Percentiles rank a stretch among this genome's conserved stretches.
phyloP scores from a whole-genome alignment of 2,797 vertebrate genomes.

The Phylloscopus collybita region DNA sequence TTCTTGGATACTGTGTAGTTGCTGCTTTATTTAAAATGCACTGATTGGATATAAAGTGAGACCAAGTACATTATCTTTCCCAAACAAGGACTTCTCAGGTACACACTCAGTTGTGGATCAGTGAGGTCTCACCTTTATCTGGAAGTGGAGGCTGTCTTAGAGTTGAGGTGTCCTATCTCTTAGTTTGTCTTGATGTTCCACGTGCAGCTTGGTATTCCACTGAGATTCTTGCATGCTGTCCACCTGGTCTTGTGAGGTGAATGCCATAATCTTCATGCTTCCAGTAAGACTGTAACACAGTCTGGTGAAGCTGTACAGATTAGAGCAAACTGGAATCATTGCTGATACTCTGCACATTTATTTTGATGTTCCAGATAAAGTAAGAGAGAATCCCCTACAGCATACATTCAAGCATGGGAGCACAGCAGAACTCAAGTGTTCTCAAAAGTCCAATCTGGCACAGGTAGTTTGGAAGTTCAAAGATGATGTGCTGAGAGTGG shows the following conservation, averaged over 20 bases:
- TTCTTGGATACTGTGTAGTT: not conserved
- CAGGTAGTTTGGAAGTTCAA: constrained; percentile 90
- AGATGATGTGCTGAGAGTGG: constrained; percentile 78
- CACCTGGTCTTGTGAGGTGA: constrained; percentile 17
- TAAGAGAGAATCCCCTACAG: constrained; percentile 77
- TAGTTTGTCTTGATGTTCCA: not conserved
- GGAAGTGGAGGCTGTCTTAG: not conserved
- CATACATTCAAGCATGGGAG: constrained; percentile 87
- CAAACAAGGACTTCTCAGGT: not conserved
- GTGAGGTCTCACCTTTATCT: not conserved
- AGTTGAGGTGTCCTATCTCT: not conserved
- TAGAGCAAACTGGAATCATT: constrained; percentile 22
- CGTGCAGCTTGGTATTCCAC: not conserved
- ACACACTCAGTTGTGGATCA: not conserved
- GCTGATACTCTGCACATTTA: constrained; percentile 77
- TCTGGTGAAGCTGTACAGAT: constrained; percentile 15
- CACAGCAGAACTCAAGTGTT: constrained; percentile 90
- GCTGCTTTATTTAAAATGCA: not conserved
- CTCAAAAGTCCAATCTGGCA: constrained; percentile 88
- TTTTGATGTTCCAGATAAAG: constrained; percentile 84
- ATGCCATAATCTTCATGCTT: not conserved
- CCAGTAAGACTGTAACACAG: not conserved
- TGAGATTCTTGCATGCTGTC: constrained; percentile 20
- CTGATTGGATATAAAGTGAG: not conserved
- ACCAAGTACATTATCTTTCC: not conserved